Evolutionary conservation across 2,888 invertebrate species (phyloP).

Genomic region (Sinohyriopsis cumingii): DNA sequence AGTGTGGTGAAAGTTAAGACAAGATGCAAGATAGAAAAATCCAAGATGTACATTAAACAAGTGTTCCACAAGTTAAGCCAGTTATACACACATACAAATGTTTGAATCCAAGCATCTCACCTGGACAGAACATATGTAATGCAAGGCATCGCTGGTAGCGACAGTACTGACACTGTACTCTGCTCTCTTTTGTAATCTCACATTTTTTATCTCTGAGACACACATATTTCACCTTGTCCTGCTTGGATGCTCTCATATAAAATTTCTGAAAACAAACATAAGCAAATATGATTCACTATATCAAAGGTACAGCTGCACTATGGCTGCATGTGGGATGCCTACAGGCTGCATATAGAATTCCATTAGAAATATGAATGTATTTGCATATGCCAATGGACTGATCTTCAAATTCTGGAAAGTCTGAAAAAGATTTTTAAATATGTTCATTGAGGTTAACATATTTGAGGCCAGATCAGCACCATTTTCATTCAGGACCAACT

Average conservation of each 20-base stretch:
- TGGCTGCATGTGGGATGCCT: not conserved
- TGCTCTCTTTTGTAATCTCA: slow-evolving; percentile 67
- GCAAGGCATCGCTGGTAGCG: slow-evolving; percentile 68
- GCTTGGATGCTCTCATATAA: slow-evolving; percentile 68
- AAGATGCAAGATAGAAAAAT: no score
- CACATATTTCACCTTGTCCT: slow-evolving; percentile 60
- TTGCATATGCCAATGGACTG: no score
- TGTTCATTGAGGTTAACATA: no score
- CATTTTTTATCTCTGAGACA: slow-evolving; percentile 66
- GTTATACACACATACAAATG: no score
- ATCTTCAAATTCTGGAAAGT: no score
- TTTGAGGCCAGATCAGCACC: no score
- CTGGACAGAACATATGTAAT: slow-evolving; percentile 67
- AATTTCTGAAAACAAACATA: slow-evolving; percentile 65
- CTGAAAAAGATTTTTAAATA: no score
- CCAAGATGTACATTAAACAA: no score
- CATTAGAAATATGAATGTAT: not conserved
- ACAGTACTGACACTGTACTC: slow-evolving; percentile 70
- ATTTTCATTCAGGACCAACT: no score
- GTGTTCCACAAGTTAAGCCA: no score
- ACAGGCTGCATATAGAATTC: not conserved
- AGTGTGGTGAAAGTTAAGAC: no score
- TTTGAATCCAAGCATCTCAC: no score
- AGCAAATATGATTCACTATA: not conserved
- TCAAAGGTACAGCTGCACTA: not conserved